Evolutionary conservation across 1,140 invertebrate species (phyloP).

Genomic region (Apocrypta bakeri): DNA sequence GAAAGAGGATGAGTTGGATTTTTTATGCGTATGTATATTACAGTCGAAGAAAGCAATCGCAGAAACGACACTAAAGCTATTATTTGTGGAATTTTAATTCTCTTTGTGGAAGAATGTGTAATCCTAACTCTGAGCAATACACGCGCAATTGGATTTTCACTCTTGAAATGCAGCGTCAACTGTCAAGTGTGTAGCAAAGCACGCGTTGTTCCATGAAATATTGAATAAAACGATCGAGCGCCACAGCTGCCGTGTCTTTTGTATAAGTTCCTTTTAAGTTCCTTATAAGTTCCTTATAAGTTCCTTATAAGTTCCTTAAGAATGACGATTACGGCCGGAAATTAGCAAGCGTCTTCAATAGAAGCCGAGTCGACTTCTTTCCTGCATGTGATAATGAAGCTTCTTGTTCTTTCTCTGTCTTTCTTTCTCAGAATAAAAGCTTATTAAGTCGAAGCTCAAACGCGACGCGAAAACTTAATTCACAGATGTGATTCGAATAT

Average conservation of each 20-base stretch:
- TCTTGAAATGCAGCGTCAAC: no score
- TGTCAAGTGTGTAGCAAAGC: no score
- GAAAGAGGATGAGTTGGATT: background rate
- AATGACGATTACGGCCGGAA: slow-evolving; percentile 40
- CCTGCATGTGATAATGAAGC: slow-evolving; percentile 41
- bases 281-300: no score
- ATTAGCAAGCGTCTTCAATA: slow-evolving; percentile 18
- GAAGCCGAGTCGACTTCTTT: slow-evolving; percentile 35
- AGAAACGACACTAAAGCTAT: background rate
- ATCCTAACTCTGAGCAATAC: no score
- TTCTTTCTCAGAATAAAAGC: slow-evolving; percentile 28
- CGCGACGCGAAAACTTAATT: no score
- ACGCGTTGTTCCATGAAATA: no score
- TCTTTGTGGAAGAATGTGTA: no score
- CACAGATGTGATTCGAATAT: background rate
- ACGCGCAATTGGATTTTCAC: no score
- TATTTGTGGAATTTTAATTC: background rate
- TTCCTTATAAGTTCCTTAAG: slow-evolving; percentile 36
- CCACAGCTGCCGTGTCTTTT: no score
- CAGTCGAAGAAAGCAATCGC: background rate
- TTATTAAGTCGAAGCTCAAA: slow-evolving; percentile 9
- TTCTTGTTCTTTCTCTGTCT: slow-evolving; percentile 24
- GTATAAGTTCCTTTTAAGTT: no score
- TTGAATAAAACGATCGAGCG: no score
- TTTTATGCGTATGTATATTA: background rate